These are phyloP conservation scores for Cheiracanthium punctorium DNA, from an alignment of 2,888 invertebrate species.

Conservation along the genomic window DNA sequence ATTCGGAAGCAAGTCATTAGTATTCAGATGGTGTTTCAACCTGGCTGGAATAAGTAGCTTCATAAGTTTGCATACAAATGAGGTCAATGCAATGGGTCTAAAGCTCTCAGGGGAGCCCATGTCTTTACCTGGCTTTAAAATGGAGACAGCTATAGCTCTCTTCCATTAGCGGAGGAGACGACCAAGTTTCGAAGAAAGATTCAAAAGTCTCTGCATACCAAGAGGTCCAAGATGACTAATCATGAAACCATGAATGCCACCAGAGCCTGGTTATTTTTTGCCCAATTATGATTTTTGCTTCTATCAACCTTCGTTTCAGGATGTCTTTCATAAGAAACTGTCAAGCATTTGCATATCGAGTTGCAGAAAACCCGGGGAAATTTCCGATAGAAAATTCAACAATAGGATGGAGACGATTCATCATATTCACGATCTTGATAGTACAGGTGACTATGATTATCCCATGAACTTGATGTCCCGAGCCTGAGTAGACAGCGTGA, in stretches of 20 bases:
- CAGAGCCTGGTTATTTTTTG: too few relatives aligned
- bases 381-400: too few relatives aligned
- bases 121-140: slow-evolving; percentile 16
- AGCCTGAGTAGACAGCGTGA: too few relatives aligned
- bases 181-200: neutral
- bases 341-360: too few relatives aligned
- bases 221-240: neutral
- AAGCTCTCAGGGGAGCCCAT: neutral
- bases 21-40: neutral
- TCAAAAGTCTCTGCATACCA: neutral
- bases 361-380: too few relatives aligned
- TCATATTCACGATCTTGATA: too few relatives aligned
- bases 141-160: neutral
- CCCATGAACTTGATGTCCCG: too few relatives aligned
- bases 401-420: too few relatives aligned
- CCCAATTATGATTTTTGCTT: too few relatives aligned
- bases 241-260: neutral
- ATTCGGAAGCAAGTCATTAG: neutral
- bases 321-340: too few relatives aligned
- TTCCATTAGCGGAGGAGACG: neutral
- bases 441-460: too few relatives aligned
- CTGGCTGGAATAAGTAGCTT: neutral
- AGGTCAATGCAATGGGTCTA: slow-evolving; percentile 13
- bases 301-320: too few relatives aligned
- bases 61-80: neutral